Evolutionary conservation across 2,797 vertebrate genomes (phyloP), one percentile per base, ranked within the genome.

Genomic region (Bradypodion ventrale): DNA sequence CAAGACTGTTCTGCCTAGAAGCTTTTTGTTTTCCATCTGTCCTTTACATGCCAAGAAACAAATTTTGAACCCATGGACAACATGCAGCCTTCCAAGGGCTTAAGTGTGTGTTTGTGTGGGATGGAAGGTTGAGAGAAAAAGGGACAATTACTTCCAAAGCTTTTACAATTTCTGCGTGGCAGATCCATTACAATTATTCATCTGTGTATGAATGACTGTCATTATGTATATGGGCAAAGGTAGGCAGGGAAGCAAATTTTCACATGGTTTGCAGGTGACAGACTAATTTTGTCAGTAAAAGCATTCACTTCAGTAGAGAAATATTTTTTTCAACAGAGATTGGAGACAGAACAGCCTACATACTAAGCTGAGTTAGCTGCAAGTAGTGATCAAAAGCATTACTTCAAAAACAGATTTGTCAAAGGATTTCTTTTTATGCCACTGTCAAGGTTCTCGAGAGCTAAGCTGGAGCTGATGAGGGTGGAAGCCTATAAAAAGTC

Each of bases 301-400:
- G 35, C 16, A 40, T 66, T 87, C 42, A 65, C 72, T 69, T 37
- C 80, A 87, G 44, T 87, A 86, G 23, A 77, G 35, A 89, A 92
- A 78, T 85, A 44, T 75, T 35, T 87, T 91, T 85, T 62, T 88
- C 68, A 80, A 72, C 40, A n/a, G 82, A 93, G 35, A 87, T 85
- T 78, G 90, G 44, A 86, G 85, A 25, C 75, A 83, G 65, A 80
- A 23, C 25, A 62, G 29, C 60, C 5, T 49, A 82, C 56, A 83
- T 80, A 8, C 21, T 87, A 87, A 84, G 37, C 65, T 79, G 65
- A 80, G 52, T 89, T 89, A 90, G 76, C 83, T 73, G 59, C 78
- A 80, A 89, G 40, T 90, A 89, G 84, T 91, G 75, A 85, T 90
- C 72, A 88, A 87, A 91, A 91, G 72, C n/a, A 76, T 85, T 80